These are phyloP conservation scores for Elysia chlorotica DNA, from an alignment of 1,140 invertebrate species.

Conservation along the genomic window DNA sequence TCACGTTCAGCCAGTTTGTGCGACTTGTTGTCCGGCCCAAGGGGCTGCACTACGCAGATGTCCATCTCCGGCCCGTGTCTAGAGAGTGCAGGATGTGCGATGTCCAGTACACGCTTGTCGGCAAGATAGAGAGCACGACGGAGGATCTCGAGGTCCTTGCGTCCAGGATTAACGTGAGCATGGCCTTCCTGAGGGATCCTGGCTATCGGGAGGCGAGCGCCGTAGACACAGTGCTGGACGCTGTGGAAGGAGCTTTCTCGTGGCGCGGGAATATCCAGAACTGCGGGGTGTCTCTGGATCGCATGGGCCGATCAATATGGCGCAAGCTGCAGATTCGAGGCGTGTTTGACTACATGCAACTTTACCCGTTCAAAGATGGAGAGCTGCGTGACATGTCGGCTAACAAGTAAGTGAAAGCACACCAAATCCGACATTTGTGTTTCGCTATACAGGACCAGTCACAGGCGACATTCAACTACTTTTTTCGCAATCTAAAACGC, in stretches of 20 bases:
- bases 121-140: conserved; percentile 50
- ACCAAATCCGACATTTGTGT: too few species aligned
- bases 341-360: neutral
- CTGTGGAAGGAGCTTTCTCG: neutral
- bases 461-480: too few species aligned
- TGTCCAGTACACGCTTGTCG: conserved; percentile 45
- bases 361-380: conserved; percentile 4
- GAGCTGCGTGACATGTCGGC: neutral
- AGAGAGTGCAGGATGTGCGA: conserved; percentile 50
- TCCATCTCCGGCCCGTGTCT: conserved; percentile 46
- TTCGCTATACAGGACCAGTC: too few species aligned
- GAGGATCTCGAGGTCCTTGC: conserved; percentile 43
- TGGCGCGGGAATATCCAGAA: conserved; percentile 11
- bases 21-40: too few species aligned
- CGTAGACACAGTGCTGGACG: conserved; percentile 1
- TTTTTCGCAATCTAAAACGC: too few species aligned
- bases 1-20: too few species aligned
- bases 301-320: conserved; percentile 15
- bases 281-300: conserved; percentile 4
- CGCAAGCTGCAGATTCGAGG: conserved; percentile 16
- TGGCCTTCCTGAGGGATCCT: neutral
- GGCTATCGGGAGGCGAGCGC: neutral
- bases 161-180: conserved; percentile 28
- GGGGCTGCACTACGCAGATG: too few species aligned
- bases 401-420: too few species aligned